Percentiles rank a stretch among this genome's conserved stretches.
phyloP scores from a whole-genome alignment of 1,140 invertebrate genomes.

The Drosophila serrata region DNA sequence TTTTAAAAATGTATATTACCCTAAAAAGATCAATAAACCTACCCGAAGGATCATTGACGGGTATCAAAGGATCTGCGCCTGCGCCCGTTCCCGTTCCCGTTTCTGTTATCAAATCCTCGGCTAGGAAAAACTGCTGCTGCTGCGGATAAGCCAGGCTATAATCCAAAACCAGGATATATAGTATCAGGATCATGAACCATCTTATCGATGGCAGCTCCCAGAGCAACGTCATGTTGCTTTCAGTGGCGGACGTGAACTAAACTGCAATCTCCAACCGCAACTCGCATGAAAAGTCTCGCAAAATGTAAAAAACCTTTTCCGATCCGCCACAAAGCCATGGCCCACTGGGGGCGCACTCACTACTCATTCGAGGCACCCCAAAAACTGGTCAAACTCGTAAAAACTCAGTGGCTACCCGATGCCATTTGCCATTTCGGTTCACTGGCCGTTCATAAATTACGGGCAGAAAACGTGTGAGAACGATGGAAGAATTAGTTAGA shows the following conservation, averaged over 20 bases:
- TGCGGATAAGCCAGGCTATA: slow-evolving; percentile 17
- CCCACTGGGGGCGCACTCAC: slow-evolving; percentile 24
- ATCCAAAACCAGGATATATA: slow-evolving; percentile 10
- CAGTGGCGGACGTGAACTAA: slow-evolving; percentile 47
- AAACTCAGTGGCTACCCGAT: slow-evolving; percentile 22
- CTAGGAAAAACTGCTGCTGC: slow-evolving; percentile 24
- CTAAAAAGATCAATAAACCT: neutral
- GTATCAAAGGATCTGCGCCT: neutral
- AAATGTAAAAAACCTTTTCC: slow-evolving; percentile 76
- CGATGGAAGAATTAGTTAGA: neutral
- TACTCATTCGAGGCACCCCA: slow-evolving; percentile 5
- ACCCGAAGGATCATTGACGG: slow-evolving; percentile 69
- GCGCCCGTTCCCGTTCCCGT: neutral
- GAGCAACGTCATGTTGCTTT: slow-evolving; percentile 30
- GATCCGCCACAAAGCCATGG: slow-evolving; percentile 54
- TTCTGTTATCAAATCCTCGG: slow-evolving; percentile 14
- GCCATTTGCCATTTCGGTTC: slow-evolving; percentile 77
- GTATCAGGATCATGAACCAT: neutral
- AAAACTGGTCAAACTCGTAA: slow-evolving; percentile 77
- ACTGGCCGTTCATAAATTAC: slow-evolving; percentile 72
- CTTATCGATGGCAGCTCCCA: neutral
- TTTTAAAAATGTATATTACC: no score
- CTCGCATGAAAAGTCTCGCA: slow-evolving; percentile 64
- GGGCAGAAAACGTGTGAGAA: slow-evolving; percentile 28
- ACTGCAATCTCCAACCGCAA: neutral